phyloP scores from a whole-genome alignment of 2,888 invertebrate species.

The Lobophora halterata region DNA sequence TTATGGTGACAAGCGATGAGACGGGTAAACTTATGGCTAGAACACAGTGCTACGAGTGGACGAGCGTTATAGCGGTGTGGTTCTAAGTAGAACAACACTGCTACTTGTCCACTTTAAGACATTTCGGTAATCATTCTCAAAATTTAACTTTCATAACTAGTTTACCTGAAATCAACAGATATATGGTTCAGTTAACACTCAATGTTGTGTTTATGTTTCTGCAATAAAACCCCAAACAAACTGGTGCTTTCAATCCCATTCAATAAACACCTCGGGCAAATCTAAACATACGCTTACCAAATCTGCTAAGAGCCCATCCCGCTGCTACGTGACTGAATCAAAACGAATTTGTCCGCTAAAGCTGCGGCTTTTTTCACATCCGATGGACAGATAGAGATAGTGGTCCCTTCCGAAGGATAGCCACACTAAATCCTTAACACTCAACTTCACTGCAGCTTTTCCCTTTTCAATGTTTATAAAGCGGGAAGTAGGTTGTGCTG shows the following conservation, averaged over 20 bases:
- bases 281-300: slow-evolving; percentile 69
- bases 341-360: slow-evolving; percentile 76
- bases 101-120: no score
- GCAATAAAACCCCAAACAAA: slow-evolving; percentile 32
- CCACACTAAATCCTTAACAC: slow-evolving; percentile 71
- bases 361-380: slow-evolving; percentile 70
- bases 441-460: slow-evolving; percentile 60
- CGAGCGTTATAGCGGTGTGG: no score
- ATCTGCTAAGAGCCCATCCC: slow-evolving; percentile 72
- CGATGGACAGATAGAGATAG: slow-evolving; percentile 74
- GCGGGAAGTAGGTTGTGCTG: no score
- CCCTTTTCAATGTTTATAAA: slow-evolving; percentile 40
- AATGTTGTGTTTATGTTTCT: no score
- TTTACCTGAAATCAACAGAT: no score
- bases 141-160: neutral
- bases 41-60: no score
- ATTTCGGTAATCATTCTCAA: no score
- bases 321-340: slow-evolving; percentile 73
- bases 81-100: no score
- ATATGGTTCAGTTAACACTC: no score
- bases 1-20: no score
- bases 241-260: slow-evolving; percentile 52
- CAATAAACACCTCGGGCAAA: slow-evolving; percentile 62
- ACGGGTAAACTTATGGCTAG: no score
- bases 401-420: slow-evolving; percentile 65